Percentiles rank a stretch among this genome's conserved stretches.
Conservation (phyloP, 2,797 vertebrate genomes). For the Hipposideros larvatus region DNA sequence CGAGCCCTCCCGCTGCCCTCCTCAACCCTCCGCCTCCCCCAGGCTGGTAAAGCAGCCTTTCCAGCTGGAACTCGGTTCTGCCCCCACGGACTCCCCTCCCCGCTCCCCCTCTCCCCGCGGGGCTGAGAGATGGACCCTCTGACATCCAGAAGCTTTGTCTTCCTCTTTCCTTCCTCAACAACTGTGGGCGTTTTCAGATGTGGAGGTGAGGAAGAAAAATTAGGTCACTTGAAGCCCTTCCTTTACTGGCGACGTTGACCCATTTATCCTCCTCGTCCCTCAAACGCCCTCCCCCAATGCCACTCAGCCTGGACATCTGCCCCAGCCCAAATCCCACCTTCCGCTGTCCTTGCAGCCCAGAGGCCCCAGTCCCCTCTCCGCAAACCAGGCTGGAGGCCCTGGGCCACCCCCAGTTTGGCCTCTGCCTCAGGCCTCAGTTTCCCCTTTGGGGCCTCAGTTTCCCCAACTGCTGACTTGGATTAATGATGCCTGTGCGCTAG, state of each 20-base stretch:
- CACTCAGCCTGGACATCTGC: conserved; percentile 40
- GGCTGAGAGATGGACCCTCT: background rate
- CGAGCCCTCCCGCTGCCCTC: background rate
- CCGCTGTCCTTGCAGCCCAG: conserved; percentile 43
- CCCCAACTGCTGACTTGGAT: conserved; percentile 34
- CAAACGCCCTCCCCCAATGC: background rate
- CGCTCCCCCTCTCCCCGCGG: background rate
- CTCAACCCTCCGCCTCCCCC: background rate
- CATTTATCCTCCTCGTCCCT: background rate
- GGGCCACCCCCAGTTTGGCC: background rate
- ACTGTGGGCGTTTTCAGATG: background rate
- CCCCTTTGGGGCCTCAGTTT: conserved; percentile 3
- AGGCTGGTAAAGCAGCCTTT: background rate
- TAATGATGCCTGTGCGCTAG: background rate
- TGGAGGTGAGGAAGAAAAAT: background rate
- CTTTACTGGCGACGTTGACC: background rate
- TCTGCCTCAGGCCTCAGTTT: background rate
- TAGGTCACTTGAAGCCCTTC: background rate
- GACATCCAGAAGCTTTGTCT: background rate
- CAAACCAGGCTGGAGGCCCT: background rate
- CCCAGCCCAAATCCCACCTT: conserved; percentile 42
- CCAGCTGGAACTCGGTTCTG: background rate
- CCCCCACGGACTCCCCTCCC: background rate
- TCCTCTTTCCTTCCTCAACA: background rate
- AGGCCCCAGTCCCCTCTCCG: background rate